phyloP scores from a whole-genome alignment of 2,797 vertebrate species.

The Pelochelys cantorii region DNA sequence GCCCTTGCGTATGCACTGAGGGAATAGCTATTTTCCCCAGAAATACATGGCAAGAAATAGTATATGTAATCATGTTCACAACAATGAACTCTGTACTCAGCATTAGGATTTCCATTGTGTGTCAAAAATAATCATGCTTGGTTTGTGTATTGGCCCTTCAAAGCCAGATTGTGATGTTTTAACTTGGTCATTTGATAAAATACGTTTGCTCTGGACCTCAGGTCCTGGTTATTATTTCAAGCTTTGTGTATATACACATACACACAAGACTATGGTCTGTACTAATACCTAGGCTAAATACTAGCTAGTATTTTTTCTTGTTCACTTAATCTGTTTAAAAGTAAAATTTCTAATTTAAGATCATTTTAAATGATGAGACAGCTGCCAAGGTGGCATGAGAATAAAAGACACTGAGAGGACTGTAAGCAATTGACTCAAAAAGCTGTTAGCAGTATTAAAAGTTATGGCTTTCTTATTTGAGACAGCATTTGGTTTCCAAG shows the following conservation, averaged over 20 bases:
- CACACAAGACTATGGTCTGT: slow-evolving; percentile 1
- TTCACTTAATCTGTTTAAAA: slow-evolving; percentile 46
- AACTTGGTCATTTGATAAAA: slow-evolving; percentile 34
- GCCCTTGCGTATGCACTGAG: not conserved
- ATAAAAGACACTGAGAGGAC: slow-evolving; percentile 22
- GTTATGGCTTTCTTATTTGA: slow-evolving; percentile 65
- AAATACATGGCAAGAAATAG: slow-evolving; percentile 28
- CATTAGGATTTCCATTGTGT: slow-evolving; percentile 25
- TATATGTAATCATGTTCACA: slow-evolving; percentile 38
- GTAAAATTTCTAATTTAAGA: slow-evolving; percentile 43
- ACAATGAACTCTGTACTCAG: slow-evolving; percentile 19
- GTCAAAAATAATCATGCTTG: slow-evolving; percentile 24
- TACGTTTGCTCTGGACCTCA: slow-evolving; percentile 39
- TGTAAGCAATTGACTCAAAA: slow-evolving; percentile 53
- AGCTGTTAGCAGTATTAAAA: slow-evolving; percentile 63
- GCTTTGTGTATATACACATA: not conserved
- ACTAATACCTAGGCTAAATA: slow-evolving; percentile 27
- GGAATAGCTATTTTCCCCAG: slow-evolving; percentile 7
- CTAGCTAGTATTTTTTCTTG: slow-evolving; percentile 29
- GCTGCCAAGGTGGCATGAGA: accelerated
- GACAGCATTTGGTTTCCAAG: slow-evolving; percentile 69
- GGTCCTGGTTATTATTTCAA: slow-evolving; percentile 21
- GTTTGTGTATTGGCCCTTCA: slow-evolving; percentile 44
- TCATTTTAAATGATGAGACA: slow-evolving; percentile 53
- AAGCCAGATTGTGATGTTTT: slow-evolving; percentile 19